A percentile compares a stretch with the other conserved stretches of the same genome.
Evolutionary conservation across 2,113 vertebrate genomes (phyloP).

Genomic region (Marmota flaviventris): DNA sequence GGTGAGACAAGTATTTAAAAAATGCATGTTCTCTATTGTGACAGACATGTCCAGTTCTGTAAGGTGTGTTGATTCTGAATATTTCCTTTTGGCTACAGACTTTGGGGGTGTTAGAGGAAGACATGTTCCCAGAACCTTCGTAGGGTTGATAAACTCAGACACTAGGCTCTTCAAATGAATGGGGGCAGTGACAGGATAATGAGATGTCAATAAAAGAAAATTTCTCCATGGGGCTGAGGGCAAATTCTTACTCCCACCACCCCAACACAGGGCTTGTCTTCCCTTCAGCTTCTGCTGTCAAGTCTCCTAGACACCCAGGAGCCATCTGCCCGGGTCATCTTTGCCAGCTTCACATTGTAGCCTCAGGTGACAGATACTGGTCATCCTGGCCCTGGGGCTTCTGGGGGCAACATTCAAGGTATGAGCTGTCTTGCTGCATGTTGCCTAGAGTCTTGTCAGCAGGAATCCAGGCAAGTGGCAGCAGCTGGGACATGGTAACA

Average conservation of each 20-base stretch:
- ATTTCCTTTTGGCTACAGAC: neutral
- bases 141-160: neutral
- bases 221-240: neutral
- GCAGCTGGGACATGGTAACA: neutral
- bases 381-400: neutral
- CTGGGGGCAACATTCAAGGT: neutral
- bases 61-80: neutral
- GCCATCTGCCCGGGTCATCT: conserved; percentile 19
- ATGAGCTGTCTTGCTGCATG: neutral
- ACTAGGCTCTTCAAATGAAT: neutral
- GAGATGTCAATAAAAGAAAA: neutral
- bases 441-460: neutral
- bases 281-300: neutral
- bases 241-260: neutral
- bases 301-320: neutral
- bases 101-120: fast-evolving
- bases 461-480: neutral
- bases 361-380: neutral
- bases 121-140: neutral
- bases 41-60: neutral
- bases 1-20: neutral
- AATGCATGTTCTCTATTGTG: neutral
- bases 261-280: neutral
- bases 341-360: neutral
- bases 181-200: neutral